These are phyloP conservation scores for Channallabes apus DNA, from an alignment of 2,797 vertebrate species.

Conservation along the genomic window DNA sequence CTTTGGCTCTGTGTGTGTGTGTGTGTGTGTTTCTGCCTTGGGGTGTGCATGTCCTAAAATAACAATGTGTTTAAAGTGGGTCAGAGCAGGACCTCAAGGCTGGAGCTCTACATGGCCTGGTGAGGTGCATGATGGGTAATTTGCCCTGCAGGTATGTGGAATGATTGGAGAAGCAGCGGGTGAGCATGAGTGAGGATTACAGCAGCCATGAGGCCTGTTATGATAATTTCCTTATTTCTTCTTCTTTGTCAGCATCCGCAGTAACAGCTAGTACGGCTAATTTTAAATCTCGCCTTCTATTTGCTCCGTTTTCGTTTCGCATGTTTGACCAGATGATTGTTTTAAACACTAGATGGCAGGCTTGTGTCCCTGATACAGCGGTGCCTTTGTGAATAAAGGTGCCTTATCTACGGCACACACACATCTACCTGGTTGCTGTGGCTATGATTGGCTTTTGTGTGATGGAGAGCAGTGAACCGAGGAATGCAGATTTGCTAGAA, in stretches of 20 bases:
- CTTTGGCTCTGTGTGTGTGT: not conserved
- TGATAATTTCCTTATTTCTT: not conserved
- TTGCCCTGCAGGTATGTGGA: constrained; percentile 47
- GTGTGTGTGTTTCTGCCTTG: constrained; percentile 9
- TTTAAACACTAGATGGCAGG: constrained; percentile 62
- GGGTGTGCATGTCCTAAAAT: constrained; percentile 61
- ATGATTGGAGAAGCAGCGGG: constrained; percentile 12
- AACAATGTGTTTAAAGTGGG: constrained; percentile 67
- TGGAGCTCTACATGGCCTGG: constrained; percentile 53
- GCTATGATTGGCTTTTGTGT: constrained; percentile 21
- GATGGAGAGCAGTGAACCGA: not conserved
- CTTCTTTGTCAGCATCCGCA: not conserved
- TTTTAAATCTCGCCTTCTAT: not conserved
- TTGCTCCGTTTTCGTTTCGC: not conserved
- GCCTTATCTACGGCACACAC: constrained; percentile 21
- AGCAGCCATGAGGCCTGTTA: not conserved
- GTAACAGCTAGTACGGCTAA: no score
- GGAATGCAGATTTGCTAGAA: not conserved
- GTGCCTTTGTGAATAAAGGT: constrained; percentile 45
- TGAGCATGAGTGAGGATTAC: constrained; percentile 7
- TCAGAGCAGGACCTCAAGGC: constrained; percentile 61
- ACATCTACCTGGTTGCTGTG: constrained; percentile 22
- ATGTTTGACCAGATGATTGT: not conserved
- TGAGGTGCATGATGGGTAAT: constrained; percentile 66
- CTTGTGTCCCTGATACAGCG: constrained; percentile 50